Conservation (phyloP, 2,888 invertebrate genomes). For the Furcula furcula region DNA sequence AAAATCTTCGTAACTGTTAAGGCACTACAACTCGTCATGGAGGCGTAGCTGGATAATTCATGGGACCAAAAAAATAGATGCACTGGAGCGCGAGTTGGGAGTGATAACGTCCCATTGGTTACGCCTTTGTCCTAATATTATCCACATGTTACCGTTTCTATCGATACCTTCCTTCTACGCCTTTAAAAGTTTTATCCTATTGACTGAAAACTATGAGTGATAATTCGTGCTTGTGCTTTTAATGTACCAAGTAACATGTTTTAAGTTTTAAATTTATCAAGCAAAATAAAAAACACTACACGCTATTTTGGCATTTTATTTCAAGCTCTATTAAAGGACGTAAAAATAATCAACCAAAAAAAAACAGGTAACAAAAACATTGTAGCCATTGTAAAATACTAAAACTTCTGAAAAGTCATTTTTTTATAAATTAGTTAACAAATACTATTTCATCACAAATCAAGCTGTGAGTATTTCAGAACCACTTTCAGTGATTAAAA, state of each 20-base stretch:
- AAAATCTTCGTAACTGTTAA: conserved; percentile 13
- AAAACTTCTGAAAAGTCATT: too few relatives aligned
- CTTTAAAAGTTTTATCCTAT: conserved; percentile 66
- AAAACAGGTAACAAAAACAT: neutral
- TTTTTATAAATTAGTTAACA: too few relatives aligned
- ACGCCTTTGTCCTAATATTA: conserved; percentile 56
- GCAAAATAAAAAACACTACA: conserved; percentile 71
- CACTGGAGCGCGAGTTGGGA: conserved; percentile 55
- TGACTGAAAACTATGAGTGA: conserved; percentile 76
- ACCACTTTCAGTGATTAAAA: conserved; percentile 90
- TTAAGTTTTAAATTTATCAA: conserved; percentile 64
- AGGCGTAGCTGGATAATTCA: conserved; percentile 70
- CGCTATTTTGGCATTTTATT: conserved; percentile 47
- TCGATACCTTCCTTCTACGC: conserved; percentile 68
- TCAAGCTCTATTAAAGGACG: conserved; percentile 2
- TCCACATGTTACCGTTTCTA: conserved; percentile 35
- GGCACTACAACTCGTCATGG: conserved; percentile 27
- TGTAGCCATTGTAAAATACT: too few relatives aligned
- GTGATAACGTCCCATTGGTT: conserved; percentile 68
- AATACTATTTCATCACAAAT: conserved; percentile 5
- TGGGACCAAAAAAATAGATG: conserved; percentile 69
- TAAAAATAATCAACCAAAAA: neutral
- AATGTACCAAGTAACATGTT: conserved; percentile 74
- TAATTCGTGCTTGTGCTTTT: conserved; percentile 79
- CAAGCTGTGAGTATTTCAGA: conserved; percentile 88